Base-by-base conservation (phyloP, 2,797 vertebrate genomes). In the Poeciliopsis turneri region DNA sequence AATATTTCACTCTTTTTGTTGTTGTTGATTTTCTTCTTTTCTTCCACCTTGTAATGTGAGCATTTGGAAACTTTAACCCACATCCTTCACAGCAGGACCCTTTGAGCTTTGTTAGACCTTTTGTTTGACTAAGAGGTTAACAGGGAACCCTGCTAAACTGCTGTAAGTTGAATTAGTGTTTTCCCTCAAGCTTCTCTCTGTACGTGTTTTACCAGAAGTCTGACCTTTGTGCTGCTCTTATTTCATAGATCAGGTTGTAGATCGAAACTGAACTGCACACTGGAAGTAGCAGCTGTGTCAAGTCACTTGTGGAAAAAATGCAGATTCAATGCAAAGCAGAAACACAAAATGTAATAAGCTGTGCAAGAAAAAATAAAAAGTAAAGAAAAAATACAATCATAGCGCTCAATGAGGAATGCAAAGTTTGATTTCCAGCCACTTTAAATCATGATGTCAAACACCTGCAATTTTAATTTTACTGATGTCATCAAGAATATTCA, bases 51-150 rank as follows among this genome's bases (percentile, higher is more conserved):
- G 82, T 79, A 78, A 85, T 77, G 78, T 88, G 82, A 83, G 51
- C 85, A 78, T 85, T 83, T 84, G 83, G 84, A 87, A 90, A 90
- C 89, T 90, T 86, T 89, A 92, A 86, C 87, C 88, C 84, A 90
- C 88, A 92, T 91, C 91, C 74, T 82, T 92, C 92, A 91, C 89
- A 92, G 91, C 81, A 10, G 84, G 81, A 68, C 83, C 87, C 87
- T 78, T 81, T 92, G 89, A 88, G 89, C 89, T 85, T 87, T 86
- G 90, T 82, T 90, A 89, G 83, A 69, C 74, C 91, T 86, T 92
- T 94, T 92, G 93, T 93, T 93, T 92, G 78, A 87, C 85, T 88
- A 88, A 87, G 87, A 92, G 89, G 91, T 94, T 91, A 92, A 92
- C 89, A 88, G 87, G 28, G 90, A 70, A 90, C 85, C 84, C 45